Evolutionary conservation across 2,113 vertebrate genomes (phyloP).

Genomic region (Rutilus rutilus): DNA sequence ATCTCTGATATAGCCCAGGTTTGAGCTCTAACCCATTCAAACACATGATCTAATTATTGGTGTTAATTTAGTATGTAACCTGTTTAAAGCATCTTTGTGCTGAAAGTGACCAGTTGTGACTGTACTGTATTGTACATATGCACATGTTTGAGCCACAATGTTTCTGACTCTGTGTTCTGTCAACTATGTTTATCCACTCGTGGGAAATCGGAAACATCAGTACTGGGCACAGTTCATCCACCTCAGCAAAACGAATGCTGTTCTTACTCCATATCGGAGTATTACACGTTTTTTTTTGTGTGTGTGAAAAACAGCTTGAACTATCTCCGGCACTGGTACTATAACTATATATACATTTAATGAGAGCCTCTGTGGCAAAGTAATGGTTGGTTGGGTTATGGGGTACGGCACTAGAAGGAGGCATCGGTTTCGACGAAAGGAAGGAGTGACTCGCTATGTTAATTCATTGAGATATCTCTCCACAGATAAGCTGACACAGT

Average conservation of each 20-base stretch:
- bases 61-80: too few relatives aligned
- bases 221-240: conserved; percentile 48
- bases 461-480: conserved; percentile 35
- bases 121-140: background rate
- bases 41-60: too few relatives aligned
- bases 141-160: background rate
- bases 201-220: conserved; percentile 34
- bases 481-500: conserved; percentile 30
- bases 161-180: conserved; percentile 11
- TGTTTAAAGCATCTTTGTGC: background rate
- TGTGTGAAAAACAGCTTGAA: conserved; percentile 66
- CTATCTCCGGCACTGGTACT: conserved; percentile 68
- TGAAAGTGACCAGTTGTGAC: background rate
- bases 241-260: conserved; percentile 51
- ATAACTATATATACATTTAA: conserved; percentile 84
- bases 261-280: conserved; percentile 48
- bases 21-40: too few relatives aligned
- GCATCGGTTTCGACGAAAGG: conserved; percentile 63
- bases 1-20: background rate
- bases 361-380: conserved; percentile 76
- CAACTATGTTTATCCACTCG: conserved; percentile 60
- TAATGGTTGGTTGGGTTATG: conserved; percentile 76
- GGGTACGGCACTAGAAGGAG: conserved; percentile 69
- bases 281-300: conserved; percentile 54
- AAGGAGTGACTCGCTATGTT: conserved; percentile 18